Percentiles rank a stretch among this genome's conserved stretches.
Evolutionary conservation across 2,113 vertebrate genomes (phyloP).

Genomic region (Furnarius figulus): DNA sequence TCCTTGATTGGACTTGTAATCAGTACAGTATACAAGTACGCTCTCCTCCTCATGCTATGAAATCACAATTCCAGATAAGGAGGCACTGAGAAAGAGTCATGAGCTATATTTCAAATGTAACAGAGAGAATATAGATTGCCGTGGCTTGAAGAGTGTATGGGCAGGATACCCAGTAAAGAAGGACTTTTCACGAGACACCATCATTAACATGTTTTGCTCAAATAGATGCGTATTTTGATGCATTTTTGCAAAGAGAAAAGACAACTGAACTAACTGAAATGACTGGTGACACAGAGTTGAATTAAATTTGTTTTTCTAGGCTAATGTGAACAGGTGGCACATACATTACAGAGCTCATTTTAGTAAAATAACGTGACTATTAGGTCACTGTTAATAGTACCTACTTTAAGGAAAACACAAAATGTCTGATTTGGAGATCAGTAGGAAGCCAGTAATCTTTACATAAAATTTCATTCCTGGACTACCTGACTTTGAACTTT

Average conservation of each 20-base stretch:
- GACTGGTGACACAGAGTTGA: neutral
- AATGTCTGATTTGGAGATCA: neutral
- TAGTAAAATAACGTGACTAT: conserved; percentile 23
- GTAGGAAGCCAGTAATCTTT: neutral
- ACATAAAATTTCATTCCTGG: neutral
- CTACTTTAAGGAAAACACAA: neutral
- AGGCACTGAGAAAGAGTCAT: neutral
- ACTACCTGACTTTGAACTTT: neutral
- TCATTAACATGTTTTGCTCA: neutral
- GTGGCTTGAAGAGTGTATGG: neutral
- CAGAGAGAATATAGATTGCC: neutral
- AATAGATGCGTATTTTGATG: neutral
- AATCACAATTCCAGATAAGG: neutral
- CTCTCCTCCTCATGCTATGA: neutral
- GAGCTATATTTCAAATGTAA: neutral
- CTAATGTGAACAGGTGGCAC: conserved; percentile 25
- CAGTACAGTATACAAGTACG: neutral
- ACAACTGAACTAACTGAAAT: neutral
- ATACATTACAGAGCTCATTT: conserved; percentile 26
- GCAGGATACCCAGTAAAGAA: neutral
- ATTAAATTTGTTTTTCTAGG: neutral
- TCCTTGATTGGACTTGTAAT: neutral
- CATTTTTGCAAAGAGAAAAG: neutral
- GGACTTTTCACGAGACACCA: neutral
- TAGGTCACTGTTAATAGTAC: neutral